Evolutionary conservation across 2,888 invertebrate species (phyloP).

Genomic region (Andrena bicolor): DNA sequence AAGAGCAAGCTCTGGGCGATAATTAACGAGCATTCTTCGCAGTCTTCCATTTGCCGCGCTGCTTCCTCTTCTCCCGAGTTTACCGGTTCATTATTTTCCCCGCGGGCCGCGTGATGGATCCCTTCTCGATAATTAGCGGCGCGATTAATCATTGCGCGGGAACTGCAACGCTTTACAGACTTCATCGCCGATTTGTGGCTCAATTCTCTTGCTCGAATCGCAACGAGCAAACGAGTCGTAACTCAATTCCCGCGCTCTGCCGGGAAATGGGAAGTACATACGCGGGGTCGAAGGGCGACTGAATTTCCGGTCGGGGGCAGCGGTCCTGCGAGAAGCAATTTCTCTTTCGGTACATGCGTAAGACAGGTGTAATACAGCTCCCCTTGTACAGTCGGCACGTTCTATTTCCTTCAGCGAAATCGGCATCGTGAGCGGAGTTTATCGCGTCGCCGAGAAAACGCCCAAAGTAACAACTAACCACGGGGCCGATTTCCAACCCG

Average conservation of each 20-base stretch:
- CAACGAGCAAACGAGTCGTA: not conserved
- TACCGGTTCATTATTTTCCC: conserved; percentile 58
- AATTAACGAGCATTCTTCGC: conserved; percentile 50
- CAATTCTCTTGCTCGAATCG: not conserved
- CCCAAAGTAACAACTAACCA: conserved; percentile 14
- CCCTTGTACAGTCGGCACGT: conserved; percentile 37
- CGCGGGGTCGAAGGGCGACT: conserved; percentile 13
- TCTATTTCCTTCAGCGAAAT: conserved; percentile 60
- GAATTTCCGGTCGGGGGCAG: conserved; percentile 30
- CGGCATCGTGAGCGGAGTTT: conserved; percentile 19
- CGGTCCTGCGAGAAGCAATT: conserved; percentile 52
- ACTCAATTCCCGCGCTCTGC: not conserved
- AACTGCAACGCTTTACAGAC: not conserved
- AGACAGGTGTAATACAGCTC: conserved; percentile 61
- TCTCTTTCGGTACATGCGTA: conserved; percentile 51
- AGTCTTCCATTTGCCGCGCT: conserved; percentile 39
- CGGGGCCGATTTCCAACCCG: conserved; percentile 4
- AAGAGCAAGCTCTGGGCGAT: conserved; percentile 28
- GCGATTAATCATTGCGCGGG: conserved; percentile 70
- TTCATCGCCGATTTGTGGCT: not conserved
- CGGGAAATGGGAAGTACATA: not conserved
- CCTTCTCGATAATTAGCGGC: conserved; percentile 81
- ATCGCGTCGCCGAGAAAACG: conserved; percentile 14
- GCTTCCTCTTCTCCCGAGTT: conserved; percentile 39
- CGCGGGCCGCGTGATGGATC: conserved; percentile 77